phyloP scores from a whole-genome alignment of 2,888 invertebrate genomes.

The Ormyrus pomaceus region DNA sequence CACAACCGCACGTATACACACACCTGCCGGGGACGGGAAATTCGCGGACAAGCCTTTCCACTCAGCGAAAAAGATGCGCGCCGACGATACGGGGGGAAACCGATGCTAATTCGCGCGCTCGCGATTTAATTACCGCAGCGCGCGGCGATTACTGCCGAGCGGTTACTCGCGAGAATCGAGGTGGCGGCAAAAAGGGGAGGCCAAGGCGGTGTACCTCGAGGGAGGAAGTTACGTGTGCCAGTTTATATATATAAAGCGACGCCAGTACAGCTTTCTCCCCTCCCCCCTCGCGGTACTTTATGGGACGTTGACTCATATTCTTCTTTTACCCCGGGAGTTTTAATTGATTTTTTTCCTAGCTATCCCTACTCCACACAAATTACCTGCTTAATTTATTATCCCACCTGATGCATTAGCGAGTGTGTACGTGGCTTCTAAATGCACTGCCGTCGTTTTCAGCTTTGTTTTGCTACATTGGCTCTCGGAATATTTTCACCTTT shows the following conservation, averaged over 20 bases:
- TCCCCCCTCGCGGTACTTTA: constrained; percentile 7
- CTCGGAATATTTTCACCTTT: too few species aligned
- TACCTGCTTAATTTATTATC: constrained; percentile 41
- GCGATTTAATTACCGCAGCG: constrained; percentile 50
- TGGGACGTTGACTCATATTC: constrained; percentile 35
- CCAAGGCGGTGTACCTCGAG: not conserved
- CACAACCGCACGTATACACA: not conserved
- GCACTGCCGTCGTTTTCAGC: too few species aligned
- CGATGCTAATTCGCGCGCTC: constrained; percentile 51
- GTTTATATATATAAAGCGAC: not conserved
- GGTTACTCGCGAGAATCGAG: not conserved
- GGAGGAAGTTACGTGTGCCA: not conserved
- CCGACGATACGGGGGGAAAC: constrained; percentile 32
- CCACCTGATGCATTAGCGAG: constrained; percentile 24
- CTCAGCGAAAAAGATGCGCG: constrained; percentile 48
- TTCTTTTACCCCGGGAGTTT: constrained; percentile 27
- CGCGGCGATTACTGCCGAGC: not conserved
- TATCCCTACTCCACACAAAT: constrained; percentile 35
- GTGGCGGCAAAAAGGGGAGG: not conserved
- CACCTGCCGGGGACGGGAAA: constrained; percentile 51
- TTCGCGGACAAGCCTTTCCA: constrained; percentile 58
- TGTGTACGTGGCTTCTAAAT: not conserved
- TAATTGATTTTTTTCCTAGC: constrained; percentile 42
- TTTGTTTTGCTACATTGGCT: not conserved
- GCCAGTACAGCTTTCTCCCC: not conserved